Percentiles rank a stretch among this genome's conserved stretches.
Conservation (phyloP, 2,888 invertebrate genomes). For the Odontomyia ornata region DNA sequence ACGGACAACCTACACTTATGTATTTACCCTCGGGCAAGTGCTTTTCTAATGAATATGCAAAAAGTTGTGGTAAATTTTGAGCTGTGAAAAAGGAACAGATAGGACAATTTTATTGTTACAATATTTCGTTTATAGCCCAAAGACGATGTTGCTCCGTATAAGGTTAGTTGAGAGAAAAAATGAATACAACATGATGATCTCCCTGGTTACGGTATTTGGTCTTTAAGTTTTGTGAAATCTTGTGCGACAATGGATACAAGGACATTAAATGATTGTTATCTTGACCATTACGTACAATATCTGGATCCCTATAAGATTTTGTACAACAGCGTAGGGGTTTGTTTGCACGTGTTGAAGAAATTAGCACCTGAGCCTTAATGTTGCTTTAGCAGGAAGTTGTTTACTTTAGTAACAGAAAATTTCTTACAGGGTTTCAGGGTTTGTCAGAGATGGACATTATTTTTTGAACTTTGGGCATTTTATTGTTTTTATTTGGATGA, state of each 20-base stretch:
- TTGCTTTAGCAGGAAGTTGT: not conserved
- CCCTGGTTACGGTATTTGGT: not conserved
- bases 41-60: slow-evolving; percentile 45
- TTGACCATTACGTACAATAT: not conserved
- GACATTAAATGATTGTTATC: slow-evolving; percentile 40
- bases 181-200: not conserved
- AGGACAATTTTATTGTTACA: slow-evolving; percentile 38
- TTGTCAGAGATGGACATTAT: too few relatives aligned
- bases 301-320: not conserved
- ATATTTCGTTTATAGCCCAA: slow-evolving; percentile 21
- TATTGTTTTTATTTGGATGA: too few relatives aligned
- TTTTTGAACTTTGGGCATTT: too few relatives aligned
- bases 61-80: slow-evolving; percentile 37
- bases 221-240: slow-evolving; percentile 19
- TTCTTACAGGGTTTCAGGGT: too few relatives aligned
- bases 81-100: not conserved
- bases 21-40: slow-evolving; percentile 26
- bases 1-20: not conserved
- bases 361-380: slow-evolving; percentile 22
- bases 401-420: not conserved
- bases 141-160: slow-evolving; percentile 34
- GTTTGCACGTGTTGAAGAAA: slow-evolving; percentile 14
- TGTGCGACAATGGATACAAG: slow-evolving; percentile 25
- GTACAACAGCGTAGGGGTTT: not conserved
- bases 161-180: not conserved